Base-by-base conservation (phyloP, 30 jellyfish, hydroid and myxozoan species). In the Aurelia sp. region DNA sequence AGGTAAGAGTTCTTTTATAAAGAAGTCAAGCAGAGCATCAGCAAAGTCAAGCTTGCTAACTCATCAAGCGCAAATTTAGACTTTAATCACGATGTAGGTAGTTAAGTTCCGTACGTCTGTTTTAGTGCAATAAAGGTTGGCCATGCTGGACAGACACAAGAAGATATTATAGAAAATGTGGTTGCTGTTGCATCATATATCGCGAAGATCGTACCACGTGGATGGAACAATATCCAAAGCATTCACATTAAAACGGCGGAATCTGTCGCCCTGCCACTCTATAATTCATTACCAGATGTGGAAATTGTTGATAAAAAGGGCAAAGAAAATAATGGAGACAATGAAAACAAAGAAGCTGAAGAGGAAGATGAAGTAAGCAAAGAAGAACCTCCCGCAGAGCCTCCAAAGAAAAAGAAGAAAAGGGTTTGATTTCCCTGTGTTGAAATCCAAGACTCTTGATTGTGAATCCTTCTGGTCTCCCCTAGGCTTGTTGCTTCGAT, bases 181-280 rank as follows among this genome's bases (percentile, higher is more conserved):
- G 58, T 89, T 18, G 90, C 87, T 15, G 94, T 85, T 13, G 89
- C 70, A 20, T 44, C 66, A 12, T 67, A 38, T 11, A 62, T 87
- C 21, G 90, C 98, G 9, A 59, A 76, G 67, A 75, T 67, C 8
- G 91, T 95, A 10, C 99, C 99, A 19, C 90, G 99, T 18, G 93
- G 93, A 11, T 95, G 99, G 99, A 67, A 81, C 27, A 95, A 95
- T 65, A 76, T 95, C 30, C 92, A 95, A 80, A 19, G 92, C 18
- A 50, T 95, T n/a, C 94, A 95, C 78, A 41, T 95, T 52, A 95
- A 95, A 60, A 80, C 99, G 20, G 77, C 97, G 9, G 86, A 78
- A 8, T 95, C 99, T 4, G 85, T 95, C 51, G 92, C 99, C 48
- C 72, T 95, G 41, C 99, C 99, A 13, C 69, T 95, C 16, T 90